Base-by-base conservation (phyloP, 2,888 invertebrate genomes). In the Drosophila neotestacea region DNA sequence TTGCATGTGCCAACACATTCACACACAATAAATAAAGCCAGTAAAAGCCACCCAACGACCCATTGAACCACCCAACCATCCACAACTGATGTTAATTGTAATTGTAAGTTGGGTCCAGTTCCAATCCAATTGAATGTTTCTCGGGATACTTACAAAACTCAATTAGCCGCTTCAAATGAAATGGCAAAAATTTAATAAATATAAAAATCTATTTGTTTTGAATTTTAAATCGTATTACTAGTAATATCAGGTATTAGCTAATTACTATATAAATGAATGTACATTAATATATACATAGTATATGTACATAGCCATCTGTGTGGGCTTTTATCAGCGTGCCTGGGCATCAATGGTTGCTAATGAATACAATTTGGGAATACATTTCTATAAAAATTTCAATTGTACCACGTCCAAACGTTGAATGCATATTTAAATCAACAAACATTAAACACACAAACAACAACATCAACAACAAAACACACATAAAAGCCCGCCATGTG, bases 41-140 rank as follows among this genome's bases (percentile, higher is more conserved):
- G 32, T 28, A 16, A 48, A 16, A 39, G 10, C 32, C 48, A 39
- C n/a, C 16, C 42, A 32, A 16, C 11, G 10, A 16, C 32, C 27
- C 54, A 47, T 30, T 41, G 7, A 32, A 32, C 32, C 32, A 7
- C n/a, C 47, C 36, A 41, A n/a, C 28, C 7, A 34, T 38, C 51
- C 58, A 50, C 48, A 48, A 67, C 44, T 71, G 70, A 54, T 68
- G 68, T 71, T 71, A 68, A 71, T 71, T 71, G 68, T 47, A 71
- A 59, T 71, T 68, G 69, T 68, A 59, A 69, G 62, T 63, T 68
- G 59, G 36, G 28, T 58, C 16, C 58, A 58, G 47, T 28, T 38
- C 46, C 42, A 54, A 60, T 63, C 32, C 62, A 44, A 51, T 63
- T 46, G 28, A 30, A 60, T 47, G 11, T 48, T 50, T 62, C 30